These are phyloP conservation scores for Muscidifurax raptorellus DNA, from an alignment of 1,140 invertebrate species.

Conservation along the genomic window DNA sequence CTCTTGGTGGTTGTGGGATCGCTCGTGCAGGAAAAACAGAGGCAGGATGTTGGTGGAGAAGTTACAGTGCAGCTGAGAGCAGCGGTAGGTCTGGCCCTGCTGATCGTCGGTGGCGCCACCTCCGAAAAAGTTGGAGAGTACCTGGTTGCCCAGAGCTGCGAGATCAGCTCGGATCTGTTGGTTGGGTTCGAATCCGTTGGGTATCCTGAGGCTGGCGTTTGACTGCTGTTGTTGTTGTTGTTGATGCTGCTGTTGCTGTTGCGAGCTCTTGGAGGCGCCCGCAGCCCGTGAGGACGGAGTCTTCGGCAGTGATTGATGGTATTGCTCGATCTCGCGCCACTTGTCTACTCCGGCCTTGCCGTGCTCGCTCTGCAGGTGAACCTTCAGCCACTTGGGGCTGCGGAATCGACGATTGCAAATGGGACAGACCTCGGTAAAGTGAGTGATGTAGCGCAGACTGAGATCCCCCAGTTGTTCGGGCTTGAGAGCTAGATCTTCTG, in stretches of 20 bases:
- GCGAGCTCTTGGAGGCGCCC: conserved; percentile 56
- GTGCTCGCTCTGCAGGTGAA: conserved; percentile 92
- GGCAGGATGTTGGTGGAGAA: conserved; percentile 93
- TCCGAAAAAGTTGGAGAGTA: conserved; percentile 79
- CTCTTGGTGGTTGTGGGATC: conserved; percentile 80
- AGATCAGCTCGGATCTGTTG: conserved; percentile 64
- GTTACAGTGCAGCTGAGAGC: conserved; percentile 89
- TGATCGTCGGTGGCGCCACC: conserved; percentile 74
- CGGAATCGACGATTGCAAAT: conserved; percentile 92
- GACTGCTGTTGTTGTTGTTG: conserved; percentile 60
- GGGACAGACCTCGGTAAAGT: conserved; percentile 88
- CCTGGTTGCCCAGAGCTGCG: conserved; percentile 73
- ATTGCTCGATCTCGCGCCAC: conserved; percentile 80
- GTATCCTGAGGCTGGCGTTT: conserved; percentile 79
- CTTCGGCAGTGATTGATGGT: conserved; percentile 61
- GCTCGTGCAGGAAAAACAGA: conserved; percentile 93
- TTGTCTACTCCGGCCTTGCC: conserved; percentile 84
- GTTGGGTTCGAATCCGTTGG: conserved; percentile 75
- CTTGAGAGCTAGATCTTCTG: conserved; percentile 76
- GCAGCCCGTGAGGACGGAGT: conserved; percentile 43
- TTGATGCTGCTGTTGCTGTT: conserved; percentile 36
- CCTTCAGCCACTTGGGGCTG: conserved; percentile 92
- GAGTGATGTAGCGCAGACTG: conserved; percentile 80
- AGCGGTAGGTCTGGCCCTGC: conserved; percentile 86
- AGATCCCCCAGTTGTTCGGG: conserved; percentile 77